Evolutionary conservation across 2,888 invertebrate genomes (phyloP).

Genomic region (Mythimna impura): DNA sequence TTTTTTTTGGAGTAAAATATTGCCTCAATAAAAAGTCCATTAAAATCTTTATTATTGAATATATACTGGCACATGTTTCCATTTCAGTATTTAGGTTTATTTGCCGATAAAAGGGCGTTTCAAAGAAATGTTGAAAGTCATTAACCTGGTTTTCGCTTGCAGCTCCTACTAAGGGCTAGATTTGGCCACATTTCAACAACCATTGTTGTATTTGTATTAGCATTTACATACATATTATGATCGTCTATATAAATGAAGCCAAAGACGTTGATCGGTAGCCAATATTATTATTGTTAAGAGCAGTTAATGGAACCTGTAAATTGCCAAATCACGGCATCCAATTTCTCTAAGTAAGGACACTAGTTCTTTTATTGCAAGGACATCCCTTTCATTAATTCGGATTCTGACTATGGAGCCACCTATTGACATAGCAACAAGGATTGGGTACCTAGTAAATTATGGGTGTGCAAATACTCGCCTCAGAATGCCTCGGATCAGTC

Average conservation of each 20-base stretch:
- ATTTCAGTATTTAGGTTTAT: constrained; percentile 51
- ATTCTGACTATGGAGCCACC: constrained; percentile 1
- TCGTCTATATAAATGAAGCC: constrained; percentile 10
- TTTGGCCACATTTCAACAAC: constrained; percentile 36
- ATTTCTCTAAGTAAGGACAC: neutral
- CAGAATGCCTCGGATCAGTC: no score
- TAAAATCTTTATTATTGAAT: constrained; percentile 16
- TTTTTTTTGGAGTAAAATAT: constrained; percentile 21
- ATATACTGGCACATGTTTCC: constrained; percentile 20
- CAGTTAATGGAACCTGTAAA: constrained; percentile 1
- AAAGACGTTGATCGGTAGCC: constrained; percentile 6
- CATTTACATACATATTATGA: neutral
- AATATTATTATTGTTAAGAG: constrained; percentile 11
- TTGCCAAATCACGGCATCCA: constrained; percentile 5
- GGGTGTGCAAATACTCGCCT: constrained; percentile 12
- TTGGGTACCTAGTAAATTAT: constrained; percentile 19
- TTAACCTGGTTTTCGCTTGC: constrained; percentile 50
- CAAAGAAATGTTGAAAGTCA: constrained; percentile 33
- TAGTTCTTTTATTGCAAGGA: neutral
- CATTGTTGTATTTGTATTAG: constrained; percentile 3
- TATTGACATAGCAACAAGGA: constrained; percentile 23
- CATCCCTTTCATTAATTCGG: constrained; percentile 3
- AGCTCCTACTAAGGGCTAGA: constrained; percentile 17
- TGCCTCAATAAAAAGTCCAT: constrained; percentile 19
- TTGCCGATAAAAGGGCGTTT: constrained; percentile 44